Conservation (phyloP, 2,888 invertebrate genomes). For the Holacanthella duospinosa region DNA sequence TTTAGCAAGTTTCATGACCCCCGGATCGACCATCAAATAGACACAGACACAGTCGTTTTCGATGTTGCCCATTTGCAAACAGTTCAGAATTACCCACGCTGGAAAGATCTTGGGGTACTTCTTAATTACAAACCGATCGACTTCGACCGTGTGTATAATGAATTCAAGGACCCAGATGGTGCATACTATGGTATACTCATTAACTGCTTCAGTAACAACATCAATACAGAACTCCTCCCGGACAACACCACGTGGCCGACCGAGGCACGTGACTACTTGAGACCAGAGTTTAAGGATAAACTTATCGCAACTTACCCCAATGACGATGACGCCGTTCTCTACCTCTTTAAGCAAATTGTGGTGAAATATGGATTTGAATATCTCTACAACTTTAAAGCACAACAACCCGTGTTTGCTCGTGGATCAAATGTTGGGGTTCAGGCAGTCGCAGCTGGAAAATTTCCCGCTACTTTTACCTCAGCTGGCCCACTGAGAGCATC, state of each 20-base stretch:
- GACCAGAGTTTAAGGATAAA: conserved; percentile 17
- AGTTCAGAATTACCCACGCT: conserved; percentile 12
- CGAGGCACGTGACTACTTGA: conserved; percentile 18
- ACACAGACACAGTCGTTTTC: conserved; percentile 1
- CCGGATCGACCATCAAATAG: conserved; percentile 12
- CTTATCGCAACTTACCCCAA: conserved; percentile 17
- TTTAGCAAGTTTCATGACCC: conserved; percentile 10
- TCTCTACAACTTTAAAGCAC: conserved; percentile 5
- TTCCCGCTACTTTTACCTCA: background rate
- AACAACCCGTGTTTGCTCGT: conserved; percentile 13
- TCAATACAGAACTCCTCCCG: conserved; percentile 4
- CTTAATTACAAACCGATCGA: conserved; percentile 11
- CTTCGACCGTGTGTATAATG: background rate
- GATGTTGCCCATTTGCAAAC: conserved; percentile 15
- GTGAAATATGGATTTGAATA: conserved; percentile 18
- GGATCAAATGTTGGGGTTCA: conserved; percentile 5
- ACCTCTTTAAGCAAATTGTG: conserved; percentile 16
- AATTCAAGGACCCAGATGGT: conserved; percentile 12
- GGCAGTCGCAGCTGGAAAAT: background rate
- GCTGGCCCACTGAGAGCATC: background rate
- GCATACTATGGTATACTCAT: background rate
- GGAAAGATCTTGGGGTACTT: conserved; percentile 9
- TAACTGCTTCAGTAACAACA: conserved; percentile 6
- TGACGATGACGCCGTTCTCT: conserved; percentile 20
- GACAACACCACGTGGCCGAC: conserved; percentile 12